Conservation (phyloP, 2,113 vertebrate genomes). For the Heterotis niloticus region DNA sequence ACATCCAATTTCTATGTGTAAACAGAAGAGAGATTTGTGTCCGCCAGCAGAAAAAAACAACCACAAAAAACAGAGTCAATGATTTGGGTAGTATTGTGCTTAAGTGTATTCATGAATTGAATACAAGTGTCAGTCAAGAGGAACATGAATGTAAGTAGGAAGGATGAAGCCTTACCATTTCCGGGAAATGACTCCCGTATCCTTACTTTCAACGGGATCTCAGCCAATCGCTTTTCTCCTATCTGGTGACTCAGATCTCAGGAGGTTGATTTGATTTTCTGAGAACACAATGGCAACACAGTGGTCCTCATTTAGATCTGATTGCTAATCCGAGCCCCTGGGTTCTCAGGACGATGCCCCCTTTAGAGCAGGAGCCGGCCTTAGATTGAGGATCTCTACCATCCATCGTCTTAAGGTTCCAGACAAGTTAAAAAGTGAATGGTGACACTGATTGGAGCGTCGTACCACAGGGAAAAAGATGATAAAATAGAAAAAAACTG, state of each 20-base stretch:
- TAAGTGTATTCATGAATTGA: not conserved
- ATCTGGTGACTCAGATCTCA: not conserved
- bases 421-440: too few relatives aligned
- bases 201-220: not conserved
- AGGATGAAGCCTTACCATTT: not conserved
- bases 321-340: not conserved
- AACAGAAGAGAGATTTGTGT: not conserved
- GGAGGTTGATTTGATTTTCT: constrained; percentile 6
- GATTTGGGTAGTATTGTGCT: not conserved
- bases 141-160: not conserved
- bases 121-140: not conserved
- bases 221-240: not conserved
- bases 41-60: not conserved
- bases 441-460: too few relatives aligned
- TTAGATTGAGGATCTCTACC: too few relatives aligned
- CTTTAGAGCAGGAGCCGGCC: too few relatives aligned
- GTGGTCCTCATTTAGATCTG: constrained; percentile 30
- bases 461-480: too few relatives aligned
- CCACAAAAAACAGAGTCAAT: not conserved
- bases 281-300: not conserved
- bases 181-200: not conserved
- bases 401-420: too few relatives aligned
- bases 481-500: not conserved
- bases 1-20: too few relatives aligned
- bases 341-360: not conserved